phyloP scores from a whole-genome alignment of 2,797 vertebrate genomes.

The Cirrhinus mrigala region DNA sequence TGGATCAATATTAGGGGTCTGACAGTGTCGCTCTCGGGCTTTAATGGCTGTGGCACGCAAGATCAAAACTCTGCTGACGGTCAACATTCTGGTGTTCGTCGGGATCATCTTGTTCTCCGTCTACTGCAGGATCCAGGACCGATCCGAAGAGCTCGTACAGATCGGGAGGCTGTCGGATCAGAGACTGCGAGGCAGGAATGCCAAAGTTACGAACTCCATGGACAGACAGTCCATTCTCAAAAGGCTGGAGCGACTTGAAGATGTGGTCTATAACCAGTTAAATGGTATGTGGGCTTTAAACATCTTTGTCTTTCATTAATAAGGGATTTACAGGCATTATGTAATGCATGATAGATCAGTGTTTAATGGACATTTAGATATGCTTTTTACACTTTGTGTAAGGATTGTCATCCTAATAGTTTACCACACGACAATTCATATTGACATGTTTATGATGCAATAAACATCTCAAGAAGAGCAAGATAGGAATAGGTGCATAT shows the following conservation, averaged over 20 bases:
- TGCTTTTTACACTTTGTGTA: background rate
- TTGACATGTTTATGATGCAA: constrained; percentile 2
- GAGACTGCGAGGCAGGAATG: constrained; percentile 85
- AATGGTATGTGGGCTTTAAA: constrained; percentile 81
- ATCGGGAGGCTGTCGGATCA: constrained; percentile 87
- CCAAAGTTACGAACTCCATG: constrained; percentile 84
- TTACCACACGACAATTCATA: background rate
- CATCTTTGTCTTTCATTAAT: background rate
- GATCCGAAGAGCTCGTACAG: constrained; percentile 91
- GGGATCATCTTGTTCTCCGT: constrained; percentile 97
- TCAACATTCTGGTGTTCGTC: constrained; percentile 96
- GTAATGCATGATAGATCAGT: background rate
- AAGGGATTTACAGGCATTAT: background rate
- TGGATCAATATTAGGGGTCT: constrained; percentile 73
- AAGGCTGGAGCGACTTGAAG: constrained; percentile 94
- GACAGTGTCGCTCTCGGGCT: constrained; percentile 69
- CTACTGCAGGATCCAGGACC: constrained; percentile 97
- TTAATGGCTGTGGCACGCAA: constrained; percentile 98
- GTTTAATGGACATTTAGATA: background rate
- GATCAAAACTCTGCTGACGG: constrained; percentile 99
- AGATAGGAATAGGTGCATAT: background rate
- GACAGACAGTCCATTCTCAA: constrained; percentile 95
- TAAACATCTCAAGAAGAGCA: background rate
- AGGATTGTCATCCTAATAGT: background rate
- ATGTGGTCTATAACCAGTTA: constrained; percentile 96